Conservation (phyloP, 2,888 invertebrate species). For the Andrena camellia region DNA sequence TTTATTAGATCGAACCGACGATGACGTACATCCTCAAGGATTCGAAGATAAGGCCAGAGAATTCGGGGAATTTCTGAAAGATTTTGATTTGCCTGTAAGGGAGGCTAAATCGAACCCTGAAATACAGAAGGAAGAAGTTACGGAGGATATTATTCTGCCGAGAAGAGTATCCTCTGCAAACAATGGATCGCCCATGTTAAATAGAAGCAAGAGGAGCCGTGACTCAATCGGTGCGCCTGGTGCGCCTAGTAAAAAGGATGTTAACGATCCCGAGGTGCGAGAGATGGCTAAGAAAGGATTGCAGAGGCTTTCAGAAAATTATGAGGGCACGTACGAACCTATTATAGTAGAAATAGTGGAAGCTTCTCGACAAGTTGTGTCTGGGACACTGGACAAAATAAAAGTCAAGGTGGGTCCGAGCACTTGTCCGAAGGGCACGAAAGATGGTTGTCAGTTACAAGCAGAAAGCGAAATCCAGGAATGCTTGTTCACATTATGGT, state of each 20-base stretch:
- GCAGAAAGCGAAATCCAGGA: conserved; percentile 72
- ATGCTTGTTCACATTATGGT: conserved; percentile 87
- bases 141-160: conserved; percentile 58
- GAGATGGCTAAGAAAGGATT: conserved; percentile 61
- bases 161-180: not conserved
- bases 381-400: conserved; percentile 87
- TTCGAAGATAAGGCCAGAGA: conserved; percentile 79
- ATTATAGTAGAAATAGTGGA: conserved; percentile 85
- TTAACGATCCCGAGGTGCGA: conserved; percentile 67
- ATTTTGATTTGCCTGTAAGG: conserved; percentile 77
- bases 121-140: conserved; percentile 71
- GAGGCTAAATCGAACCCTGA: conserved; percentile 12
- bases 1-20: conserved; percentile 60
- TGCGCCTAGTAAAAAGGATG: conserved; percentile 17
- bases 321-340: conserved; percentile 66
- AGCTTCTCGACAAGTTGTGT: conserved; percentile 86
- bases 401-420: conserved; percentile 87
- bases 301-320: conserved; percentile 67
- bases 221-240: conserved; percentile 49
- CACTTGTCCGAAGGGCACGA: conserved; percentile 85
- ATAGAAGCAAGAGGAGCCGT: conserved; percentile 43
- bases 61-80: conserved; percentile 79
- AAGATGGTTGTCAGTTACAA: conserved; percentile 75
- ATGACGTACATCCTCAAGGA: conserved; percentile 41
- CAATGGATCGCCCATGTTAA: not conserved